A percentile compares a stretch with the other conserved stretches of the same genome.
Evolutionary conservation across 1,140 invertebrate species (phyloP).

Genomic region (Sycophaga agraensis): DNA sequence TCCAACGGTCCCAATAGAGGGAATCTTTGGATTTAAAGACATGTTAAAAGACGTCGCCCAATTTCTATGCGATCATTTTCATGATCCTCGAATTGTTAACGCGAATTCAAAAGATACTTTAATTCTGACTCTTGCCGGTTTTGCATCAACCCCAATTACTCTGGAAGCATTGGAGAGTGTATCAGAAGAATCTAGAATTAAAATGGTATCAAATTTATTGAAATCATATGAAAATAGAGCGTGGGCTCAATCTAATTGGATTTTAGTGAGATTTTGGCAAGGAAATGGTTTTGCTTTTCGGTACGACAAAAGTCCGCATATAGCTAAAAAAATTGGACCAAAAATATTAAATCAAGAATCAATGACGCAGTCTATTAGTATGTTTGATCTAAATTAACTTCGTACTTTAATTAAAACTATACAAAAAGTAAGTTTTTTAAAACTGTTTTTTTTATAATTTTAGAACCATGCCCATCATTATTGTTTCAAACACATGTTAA

Average conservation of each 20-base stretch:
- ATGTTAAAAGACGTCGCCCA: constrained; percentile 67
- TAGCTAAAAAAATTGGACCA: constrained; percentile 56
- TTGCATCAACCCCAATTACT: constrained; percentile 65
- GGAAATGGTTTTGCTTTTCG: constrained; percentile 80
- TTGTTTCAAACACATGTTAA: constrained; percentile 62
- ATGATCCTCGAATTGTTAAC: constrained; percentile 74
- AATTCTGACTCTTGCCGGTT: constrained; percentile 74
- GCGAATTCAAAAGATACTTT: constrained; percentile 75
- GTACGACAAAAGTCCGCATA: constrained; percentile 67
- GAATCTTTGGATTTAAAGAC: constrained; percentile 58
- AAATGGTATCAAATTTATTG: constrained; percentile 68
- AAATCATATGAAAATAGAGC: constrained; percentile 80
- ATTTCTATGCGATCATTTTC: constrained; percentile 75
- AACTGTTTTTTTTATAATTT: constrained; percentile 22
- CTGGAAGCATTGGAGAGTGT: constrained; percentile 67
- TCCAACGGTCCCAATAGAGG: constrained; percentile 63
- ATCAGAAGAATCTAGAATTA: constrained; percentile 54
- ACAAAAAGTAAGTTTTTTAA: background rate
- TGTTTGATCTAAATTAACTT: background rate
- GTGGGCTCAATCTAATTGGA: constrained; percentile 87
- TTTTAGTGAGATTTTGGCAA: constrained; percentile 81
- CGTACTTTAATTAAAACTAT: background rate
- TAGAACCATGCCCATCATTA: constrained; percentile 66
- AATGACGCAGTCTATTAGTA: constrained; percentile 56
- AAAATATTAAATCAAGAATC: constrained; percentile 54